Percentiles rank a stretch among this genome's conserved stretches.
Evolutionary conservation across 2,113 vertebrate genomes (phyloP).

Genomic region (Rhegmatorhina hoffmannsi): DNA sequence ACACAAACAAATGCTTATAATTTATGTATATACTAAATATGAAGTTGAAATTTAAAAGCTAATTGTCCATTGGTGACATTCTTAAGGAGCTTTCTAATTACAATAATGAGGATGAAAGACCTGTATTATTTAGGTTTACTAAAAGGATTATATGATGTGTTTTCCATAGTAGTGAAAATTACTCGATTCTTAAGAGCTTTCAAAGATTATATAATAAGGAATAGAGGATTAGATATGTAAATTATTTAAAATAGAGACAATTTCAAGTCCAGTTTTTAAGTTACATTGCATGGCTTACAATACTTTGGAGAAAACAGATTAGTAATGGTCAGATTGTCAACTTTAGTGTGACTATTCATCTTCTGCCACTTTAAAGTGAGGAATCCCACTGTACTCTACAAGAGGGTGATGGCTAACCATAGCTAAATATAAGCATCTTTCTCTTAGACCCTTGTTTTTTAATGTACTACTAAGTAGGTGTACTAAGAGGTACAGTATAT

Average conservation of each 20-base stretch:
- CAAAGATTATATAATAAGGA: neutral
- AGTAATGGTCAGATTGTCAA: neutral
- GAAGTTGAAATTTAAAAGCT: neutral
- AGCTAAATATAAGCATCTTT: neutral
- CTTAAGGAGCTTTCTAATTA: neutral
- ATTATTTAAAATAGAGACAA: neutral
- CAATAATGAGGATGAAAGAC: neutral
- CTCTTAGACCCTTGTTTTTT: neutral
- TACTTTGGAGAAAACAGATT: neutral
- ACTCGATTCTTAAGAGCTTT: neutral
- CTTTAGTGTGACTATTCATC: neutral
- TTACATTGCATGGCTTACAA: neutral
- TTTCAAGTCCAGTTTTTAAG: neutral
- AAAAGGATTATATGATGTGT: neutral
- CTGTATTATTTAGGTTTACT: neutral
- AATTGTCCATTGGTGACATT: neutral
- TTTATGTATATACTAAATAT: neutral
- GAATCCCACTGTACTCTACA: neutral
- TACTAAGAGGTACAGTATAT: neutral
- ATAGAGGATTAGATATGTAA: neutral
- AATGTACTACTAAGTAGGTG: neutral
- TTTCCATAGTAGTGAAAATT: neutral
- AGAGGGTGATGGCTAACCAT: neutral
- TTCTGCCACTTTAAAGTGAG: neutral
- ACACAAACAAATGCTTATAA: neutral